Evolutionary conservation across 2,113 vertebrate genomes (phyloP).

Genomic region (Hypomesus transpacificus): DNA sequence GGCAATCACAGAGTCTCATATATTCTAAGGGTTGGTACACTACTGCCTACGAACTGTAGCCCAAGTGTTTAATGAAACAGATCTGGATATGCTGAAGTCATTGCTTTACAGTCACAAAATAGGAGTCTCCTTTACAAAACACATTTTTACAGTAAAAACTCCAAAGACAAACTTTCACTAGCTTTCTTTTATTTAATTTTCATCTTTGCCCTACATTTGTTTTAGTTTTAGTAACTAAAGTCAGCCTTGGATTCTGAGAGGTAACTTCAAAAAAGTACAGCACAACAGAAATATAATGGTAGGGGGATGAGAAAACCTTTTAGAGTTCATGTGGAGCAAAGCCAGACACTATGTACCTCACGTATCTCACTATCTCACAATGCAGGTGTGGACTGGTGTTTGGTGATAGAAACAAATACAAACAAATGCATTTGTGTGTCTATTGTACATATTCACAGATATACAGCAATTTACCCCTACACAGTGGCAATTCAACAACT

Average conservation of each 20-base stretch:
- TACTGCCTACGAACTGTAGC: neutral
- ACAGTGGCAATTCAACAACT: constrained; percentile 61
- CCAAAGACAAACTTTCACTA: constrained; percentile 49
- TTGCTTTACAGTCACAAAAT: neutral
- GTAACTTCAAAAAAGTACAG: constrained; percentile 62
- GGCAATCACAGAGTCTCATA: constrained; percentile 36
- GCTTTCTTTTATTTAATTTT: constrained; percentile 41
- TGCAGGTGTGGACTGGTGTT: constrained; percentile 50
- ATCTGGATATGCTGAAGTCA: too few species aligned
- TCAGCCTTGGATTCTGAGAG: constrained; percentile 69
- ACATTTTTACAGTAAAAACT: constrained; percentile 36
- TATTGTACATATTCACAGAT: constrained; percentile 70
- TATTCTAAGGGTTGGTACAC: constrained; percentile 30
- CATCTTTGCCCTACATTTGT: constrained; percentile 47
- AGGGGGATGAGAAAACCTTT: constrained; percentile 29
- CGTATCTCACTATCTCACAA: constrained; percentile 46
- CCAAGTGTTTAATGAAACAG: too few species aligned
- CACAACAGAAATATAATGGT: constrained; percentile 39
- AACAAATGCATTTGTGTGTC: constrained; percentile 55
- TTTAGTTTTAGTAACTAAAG: constrained; percentile 58
- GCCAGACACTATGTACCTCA: constrained; percentile 37
- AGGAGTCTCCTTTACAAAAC: constrained; percentile 30
- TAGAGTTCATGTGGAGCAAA: constrained; percentile 46
- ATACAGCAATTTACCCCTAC: constrained; percentile 63
- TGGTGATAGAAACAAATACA: constrained; percentile 51